Evolutionary conservation across 2,797 vertebrate genomes (phyloP), one percentile per base, ranked within the genome.

Genomic region (Rallus crepitans): DNA sequence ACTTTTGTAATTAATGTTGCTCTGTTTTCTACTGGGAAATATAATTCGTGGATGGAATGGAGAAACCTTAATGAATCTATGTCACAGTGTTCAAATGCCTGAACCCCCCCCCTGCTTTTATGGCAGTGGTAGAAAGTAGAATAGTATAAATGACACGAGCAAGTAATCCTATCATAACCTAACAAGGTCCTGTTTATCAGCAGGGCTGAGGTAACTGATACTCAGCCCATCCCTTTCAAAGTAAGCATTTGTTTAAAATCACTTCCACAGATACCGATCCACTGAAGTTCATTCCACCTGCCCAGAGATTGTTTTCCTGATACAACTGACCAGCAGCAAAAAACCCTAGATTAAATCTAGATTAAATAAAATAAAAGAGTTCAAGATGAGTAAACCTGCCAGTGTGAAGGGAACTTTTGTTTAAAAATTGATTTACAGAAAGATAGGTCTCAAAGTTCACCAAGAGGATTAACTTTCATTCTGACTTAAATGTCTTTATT

Each of bases 11-110:
- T 93, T 84, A 93, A 76, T 70, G 39, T 63, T 94, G 28, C 33
- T 87, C 45, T 52, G 60, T 89, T 93, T 93, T 90, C 93, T 93
- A 14, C 40, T 31, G 60, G 78, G 89, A 87, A 94, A 92, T 80
- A 68, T 47, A 80, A 84, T 53, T 68, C 1, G 1, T 89, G 56
- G 53, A 64, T 70, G 48, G 78, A 96, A 93, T 72, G 35, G 19
- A 84, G 66, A 95, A 79, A 55, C 10, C 21, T 66, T 90, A 90
- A 89, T 91, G 47, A 90, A 83, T 72, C 77, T 65, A 59, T 75
- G 72, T 79, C 82, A 81, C 16, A 45, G 33, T 64, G n/a, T 63
- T 68, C 63, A 92, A 82, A 91, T 35, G 47, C 21, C 61, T 91
- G 57, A 71, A 88, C 89, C 37, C 37, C n/a, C 4, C 18, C 75